Evolutionary conservation across 2,113 vertebrate species (phyloP).

Genomic region (Eublepharis macularius): DNA sequence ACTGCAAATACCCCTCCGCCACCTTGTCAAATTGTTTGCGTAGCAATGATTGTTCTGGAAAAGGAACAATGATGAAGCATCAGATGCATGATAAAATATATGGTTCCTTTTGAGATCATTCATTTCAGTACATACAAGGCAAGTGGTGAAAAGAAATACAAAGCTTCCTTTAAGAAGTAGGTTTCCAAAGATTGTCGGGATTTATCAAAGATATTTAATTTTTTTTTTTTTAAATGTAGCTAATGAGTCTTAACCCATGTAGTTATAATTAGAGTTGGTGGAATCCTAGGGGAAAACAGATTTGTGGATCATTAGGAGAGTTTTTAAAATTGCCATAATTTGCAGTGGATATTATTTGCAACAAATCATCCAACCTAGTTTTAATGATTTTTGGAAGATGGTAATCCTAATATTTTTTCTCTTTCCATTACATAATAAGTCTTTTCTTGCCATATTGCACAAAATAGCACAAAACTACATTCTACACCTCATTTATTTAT

Average conservation of each 20-base stretch:
- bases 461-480: not conserved
- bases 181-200: not conserved
- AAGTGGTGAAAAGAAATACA: not conserved
- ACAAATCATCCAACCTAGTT: not conserved
- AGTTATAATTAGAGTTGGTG: conserved; percentile 20
- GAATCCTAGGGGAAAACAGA: conserved; percentile 25
- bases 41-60: not conserved
- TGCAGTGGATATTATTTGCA: conserved; percentile 24
- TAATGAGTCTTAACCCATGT: conserved; percentile 33
- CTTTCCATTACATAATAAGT: not conserved
- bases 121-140: not conserved
- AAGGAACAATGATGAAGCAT: not conserved
- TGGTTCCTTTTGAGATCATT: not conserved
- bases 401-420: not conserved
- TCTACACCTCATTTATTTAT: not conserved
- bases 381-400: not conserved
- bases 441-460: not conserved
- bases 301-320: conserved; percentile 24
- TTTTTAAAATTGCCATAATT: not conserved
- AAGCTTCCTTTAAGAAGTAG: not conserved
- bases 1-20: not conserved
- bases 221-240: too few relatives aligned
- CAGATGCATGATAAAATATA: not conserved
- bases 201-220: not conserved
- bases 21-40: conserved; percentile 13